These are phyloP conservation scores for Andrena fulva DNA, from an alignment of 2,888 invertebrate genomes.

Conservation along the genomic window DNA sequence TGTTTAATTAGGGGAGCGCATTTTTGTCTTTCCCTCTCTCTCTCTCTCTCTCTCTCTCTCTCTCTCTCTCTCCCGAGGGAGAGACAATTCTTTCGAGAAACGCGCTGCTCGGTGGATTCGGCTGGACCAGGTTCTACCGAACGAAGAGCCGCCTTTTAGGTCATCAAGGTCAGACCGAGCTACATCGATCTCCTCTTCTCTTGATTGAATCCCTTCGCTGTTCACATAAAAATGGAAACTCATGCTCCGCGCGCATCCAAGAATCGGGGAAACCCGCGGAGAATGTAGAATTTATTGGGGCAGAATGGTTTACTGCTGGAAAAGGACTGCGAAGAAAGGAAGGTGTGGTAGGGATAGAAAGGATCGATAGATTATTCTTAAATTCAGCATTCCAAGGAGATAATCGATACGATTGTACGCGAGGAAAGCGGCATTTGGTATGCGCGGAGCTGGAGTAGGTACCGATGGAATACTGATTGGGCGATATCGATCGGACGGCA, in stretches of 20 bases:
- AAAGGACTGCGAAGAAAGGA: no score
- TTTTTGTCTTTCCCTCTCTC: not conserved
- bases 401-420: no score
- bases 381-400: no score
- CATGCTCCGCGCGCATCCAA: not conserved
- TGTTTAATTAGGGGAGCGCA: conserved; percentile 15
- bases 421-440: no score
- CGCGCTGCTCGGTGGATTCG: not conserved
- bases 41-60: not conserved
- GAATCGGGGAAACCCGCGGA: not conserved
- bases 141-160: conserved; percentile 37
- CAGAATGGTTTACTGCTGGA: no score
- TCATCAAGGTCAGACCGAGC: conserved; percentile 33
- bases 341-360: no score
- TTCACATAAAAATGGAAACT: conserved; percentile 19
- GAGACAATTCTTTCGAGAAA: not conserved
- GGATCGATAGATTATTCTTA: no score
- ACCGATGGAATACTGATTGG: no score
- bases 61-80: not conserved
- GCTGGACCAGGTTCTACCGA: conserved; percentile 12
- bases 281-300: no score
- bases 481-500: no score
- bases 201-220: conserved; percentile 33
- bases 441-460: no score
- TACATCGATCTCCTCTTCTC: conserved; percentile 45